A percentile compares a stretch with the other conserved stretches of the same genome.
Evolutionary conservation across 2,888 invertebrate genomes (phyloP).

Genomic region (Oasisia sp.): DNA sequence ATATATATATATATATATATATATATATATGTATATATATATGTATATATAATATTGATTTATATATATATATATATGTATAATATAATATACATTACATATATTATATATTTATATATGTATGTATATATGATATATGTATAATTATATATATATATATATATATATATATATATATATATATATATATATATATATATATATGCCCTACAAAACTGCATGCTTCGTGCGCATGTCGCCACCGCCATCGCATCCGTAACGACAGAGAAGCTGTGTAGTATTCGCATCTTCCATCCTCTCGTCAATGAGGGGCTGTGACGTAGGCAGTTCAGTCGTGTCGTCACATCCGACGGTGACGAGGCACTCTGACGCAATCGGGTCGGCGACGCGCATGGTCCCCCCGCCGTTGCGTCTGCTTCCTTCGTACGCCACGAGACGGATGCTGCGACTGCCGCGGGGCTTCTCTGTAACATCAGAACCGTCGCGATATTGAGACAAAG

Average conservation of each 20-base stretch:
- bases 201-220: neutral
- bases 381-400: neutral
- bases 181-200: neutral
- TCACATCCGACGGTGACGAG: neutral
- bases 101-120: too few relatives aligned
- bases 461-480: neutral
- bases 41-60: too few relatives aligned
- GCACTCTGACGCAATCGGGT: neutral
- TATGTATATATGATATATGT: too few relatives aligned
- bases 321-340: neutral
- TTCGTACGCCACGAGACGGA: neutral
- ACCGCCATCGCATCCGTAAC: neutral
- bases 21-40: too few relatives aligned
- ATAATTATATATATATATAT: too few relatives aligned
- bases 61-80: too few relatives aligned
- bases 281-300: neutral
- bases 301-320: neutral
- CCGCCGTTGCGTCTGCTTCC: neutral
- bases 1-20: too few relatives aligned
- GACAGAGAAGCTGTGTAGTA: neutral
- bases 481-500: neutral
- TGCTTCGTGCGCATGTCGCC: neutral
- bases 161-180: too few relatives aligned
- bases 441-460: neutral
- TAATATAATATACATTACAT: too few relatives aligned